Conservation (phyloP, 1,140 invertebrate species). For the Babylonia areolata region DNA sequence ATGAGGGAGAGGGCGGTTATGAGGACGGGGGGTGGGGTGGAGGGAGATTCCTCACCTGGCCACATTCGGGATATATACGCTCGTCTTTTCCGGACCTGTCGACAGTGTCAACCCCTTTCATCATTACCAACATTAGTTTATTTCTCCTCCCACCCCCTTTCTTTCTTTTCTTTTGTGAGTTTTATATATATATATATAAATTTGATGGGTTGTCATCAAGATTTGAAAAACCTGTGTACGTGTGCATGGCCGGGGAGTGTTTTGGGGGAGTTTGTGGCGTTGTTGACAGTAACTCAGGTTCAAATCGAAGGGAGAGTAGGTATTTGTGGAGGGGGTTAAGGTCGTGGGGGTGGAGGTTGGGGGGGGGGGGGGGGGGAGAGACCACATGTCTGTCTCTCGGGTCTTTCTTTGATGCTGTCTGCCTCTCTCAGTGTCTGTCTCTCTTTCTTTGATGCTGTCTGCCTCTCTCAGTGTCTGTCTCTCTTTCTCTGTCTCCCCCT, state of each 20-base stretch:
- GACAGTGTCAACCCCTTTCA: too few species aligned
- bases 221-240: background rate
- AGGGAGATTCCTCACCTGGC: background rate
- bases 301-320: too few species aligned
- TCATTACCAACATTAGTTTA: too few species aligned
- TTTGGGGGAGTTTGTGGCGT: background rate
- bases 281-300: background rate
- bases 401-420: background rate
- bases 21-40: background rate
- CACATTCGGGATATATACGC: background rate
- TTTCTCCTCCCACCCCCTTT: too few species aligned
- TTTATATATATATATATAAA: background rate
- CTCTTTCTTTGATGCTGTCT: background rate
- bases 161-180: too few species aligned
- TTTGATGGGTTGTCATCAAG: background rate
- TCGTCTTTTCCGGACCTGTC: background rate
- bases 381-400: too few species aligned
- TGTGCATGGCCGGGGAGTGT: background rate
- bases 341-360: too few species aligned
- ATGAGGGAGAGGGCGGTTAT: background rate
- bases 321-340: too few species aligned
- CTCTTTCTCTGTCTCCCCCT: constrained; percentile 14
- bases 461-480: constrained; percentile 13
- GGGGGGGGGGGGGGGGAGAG: too few species aligned
- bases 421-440: background rate